Percentiles rank a stretch among this genome's conserved stretches.
These are phyloP conservation scores for Notechis scutatus DNA, from an alignment of 2,113 vertebrate genomes.

Conservation along the genomic window DNA sequence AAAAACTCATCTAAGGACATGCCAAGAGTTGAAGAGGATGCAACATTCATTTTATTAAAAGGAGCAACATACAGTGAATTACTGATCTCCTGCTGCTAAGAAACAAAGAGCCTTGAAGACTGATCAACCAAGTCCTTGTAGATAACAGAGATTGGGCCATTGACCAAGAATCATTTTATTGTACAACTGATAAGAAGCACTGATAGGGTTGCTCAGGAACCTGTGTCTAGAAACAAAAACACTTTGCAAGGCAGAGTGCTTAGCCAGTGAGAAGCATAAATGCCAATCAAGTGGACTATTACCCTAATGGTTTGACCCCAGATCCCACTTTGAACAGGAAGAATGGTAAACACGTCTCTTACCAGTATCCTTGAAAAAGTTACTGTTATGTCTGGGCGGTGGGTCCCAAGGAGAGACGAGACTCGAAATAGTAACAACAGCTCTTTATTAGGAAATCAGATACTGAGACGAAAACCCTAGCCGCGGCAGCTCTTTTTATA, in stretches of 20 bases:
- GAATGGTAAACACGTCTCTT: neutral
- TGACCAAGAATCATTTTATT: neutral
- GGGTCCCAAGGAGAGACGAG: too few species aligned
- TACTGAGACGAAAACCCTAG: too few species aligned
- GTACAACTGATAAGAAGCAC: neutral
- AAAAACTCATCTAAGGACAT: neutral
- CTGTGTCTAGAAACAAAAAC: neutral
- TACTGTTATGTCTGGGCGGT: too few species aligned
- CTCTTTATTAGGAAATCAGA: too few species aligned
- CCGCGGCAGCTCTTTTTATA: too few species aligned
- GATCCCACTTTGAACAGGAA: neutral
- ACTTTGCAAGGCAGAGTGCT: neutral
- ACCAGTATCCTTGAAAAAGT: neutral
- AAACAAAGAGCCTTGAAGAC: neutral
- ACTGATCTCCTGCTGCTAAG: neutral
- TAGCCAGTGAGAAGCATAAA: neutral
- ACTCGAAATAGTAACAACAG: too few species aligned
- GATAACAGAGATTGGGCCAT: neutral
- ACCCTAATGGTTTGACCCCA: neutral
- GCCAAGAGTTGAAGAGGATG: neutral
- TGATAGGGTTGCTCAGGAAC: neutral
- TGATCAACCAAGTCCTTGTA: neutral
- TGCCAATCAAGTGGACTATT: neutral
- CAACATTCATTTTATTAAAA: neutral
- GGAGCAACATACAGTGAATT: neutral